phyloP scores from a whole-genome alignment of 1,140 invertebrate species.

The Saccostrea echinata region DNA sequence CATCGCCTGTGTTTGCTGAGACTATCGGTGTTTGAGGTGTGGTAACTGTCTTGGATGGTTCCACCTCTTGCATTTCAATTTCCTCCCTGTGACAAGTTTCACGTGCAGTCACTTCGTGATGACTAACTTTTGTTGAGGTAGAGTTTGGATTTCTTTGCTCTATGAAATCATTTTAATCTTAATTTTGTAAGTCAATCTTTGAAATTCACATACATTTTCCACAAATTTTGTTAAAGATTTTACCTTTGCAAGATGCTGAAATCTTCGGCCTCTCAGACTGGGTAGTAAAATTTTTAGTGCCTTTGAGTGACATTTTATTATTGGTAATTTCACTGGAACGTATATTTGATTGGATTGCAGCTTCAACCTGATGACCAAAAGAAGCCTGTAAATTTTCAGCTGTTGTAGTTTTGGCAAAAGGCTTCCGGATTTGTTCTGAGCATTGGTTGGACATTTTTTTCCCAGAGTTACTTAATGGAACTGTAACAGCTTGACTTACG shows the following conservation, averaged over 20 bases:
- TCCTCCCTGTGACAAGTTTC: not conserved
- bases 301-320: not conserved
- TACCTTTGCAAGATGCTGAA: not conserved
- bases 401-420: not conserved
- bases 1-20: not conserved
- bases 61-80: constrained; percentile 5
- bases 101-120: not conserved
- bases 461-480: not conserved
- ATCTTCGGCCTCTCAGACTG: not conserved
- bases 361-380: not conserved
- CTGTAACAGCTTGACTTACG: not conserved
- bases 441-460: not conserved
- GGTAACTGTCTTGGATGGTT: not conserved
- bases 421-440: not conserved
- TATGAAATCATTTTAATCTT: not conserved
- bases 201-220: not conserved
- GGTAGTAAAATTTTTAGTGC: not conserved
- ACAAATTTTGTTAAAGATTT: not conserved
- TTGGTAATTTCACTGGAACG: not conserved
- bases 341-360: not conserved
- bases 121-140: not conserved
- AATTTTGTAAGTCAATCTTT: not conserved
- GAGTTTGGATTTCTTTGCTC: constrained; percentile 15
- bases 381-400: not conserved
- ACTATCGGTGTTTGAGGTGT: not conserved